Evolutionary conservation across 2,113 vertebrate genomes (phyloP).

Genomic region (Ptilonorhynchus violaceus): DNA sequence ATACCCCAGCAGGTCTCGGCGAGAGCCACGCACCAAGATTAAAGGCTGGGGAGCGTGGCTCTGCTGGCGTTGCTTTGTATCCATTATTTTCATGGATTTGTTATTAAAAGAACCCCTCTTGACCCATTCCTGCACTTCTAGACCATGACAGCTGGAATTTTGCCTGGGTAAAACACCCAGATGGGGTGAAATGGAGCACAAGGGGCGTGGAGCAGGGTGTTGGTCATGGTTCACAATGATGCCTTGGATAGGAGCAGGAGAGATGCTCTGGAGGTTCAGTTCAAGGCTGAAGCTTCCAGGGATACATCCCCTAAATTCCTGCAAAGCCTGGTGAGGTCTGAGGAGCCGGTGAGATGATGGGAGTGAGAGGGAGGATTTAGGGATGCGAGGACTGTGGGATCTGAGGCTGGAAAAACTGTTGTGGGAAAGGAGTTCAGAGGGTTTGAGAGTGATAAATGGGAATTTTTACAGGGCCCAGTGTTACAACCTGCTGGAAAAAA

Average conservation of each 20-base stretch:
- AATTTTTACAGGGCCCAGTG: not conserved
- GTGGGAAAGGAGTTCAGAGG: not conserved
- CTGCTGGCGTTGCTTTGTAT: not conserved
- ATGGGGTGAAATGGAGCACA: not conserved
- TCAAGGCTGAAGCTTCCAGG: not conserved
- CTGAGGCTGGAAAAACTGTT: not conserved
- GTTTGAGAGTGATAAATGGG: not conserved
- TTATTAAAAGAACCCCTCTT: not conserved
- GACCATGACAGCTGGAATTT: not conserved
- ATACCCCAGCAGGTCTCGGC: not conserved
- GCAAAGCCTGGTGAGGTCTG: not conserved
- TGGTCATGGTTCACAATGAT: rapidly evolving
- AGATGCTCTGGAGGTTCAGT: not conserved
- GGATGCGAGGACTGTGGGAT: rapidly evolving
- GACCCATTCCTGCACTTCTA: not conserved
- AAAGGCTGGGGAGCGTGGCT: not conserved
- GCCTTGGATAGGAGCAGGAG: not conserved
- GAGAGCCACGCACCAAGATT: not conserved
- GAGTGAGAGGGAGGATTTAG: not conserved
- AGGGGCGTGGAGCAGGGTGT: not conserved
- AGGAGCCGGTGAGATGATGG: rapidly evolving
- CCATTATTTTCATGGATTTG: not conserved
- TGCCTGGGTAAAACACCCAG: not conserved
- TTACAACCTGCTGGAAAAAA: not conserved
- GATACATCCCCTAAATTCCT: rapidly evolving